Base-by-base conservation (phyloP, 2,888 invertebrate species). In the Xiphydria camelus region DNA sequence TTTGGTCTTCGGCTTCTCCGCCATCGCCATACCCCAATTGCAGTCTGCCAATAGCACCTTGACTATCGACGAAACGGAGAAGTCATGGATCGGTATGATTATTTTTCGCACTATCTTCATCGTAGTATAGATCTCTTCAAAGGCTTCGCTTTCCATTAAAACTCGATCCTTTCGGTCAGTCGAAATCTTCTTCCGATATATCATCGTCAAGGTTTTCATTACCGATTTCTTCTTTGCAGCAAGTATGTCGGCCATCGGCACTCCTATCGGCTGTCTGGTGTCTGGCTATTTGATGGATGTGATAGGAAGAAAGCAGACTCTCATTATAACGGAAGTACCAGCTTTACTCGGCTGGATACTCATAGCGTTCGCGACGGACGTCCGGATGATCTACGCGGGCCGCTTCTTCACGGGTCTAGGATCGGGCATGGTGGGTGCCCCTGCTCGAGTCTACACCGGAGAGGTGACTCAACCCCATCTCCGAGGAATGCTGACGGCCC, bases 401-500 rank as follows among this genome's bases (percentile, higher is more conserved):
- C 77, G 88, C 53, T 75, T 87, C 49, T 74, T 87, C 39, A 81
- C 85, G 12, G 88, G 89, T 0, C 77, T 87, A 15, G 85, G 85
- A 0, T 85, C 86, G 1, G 88, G 88, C 2, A 86, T 86, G 84
- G 84, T 86, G 20, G 86, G 86, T 0, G 86, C 86, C 0, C 86
- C 86, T 1, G 84, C 86, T 0, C 76, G 86, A 3, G 86, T 86
- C 0, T 86, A 86, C 73, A 85, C 86, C 0, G 83, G 84, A 18
- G 86, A 86, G 62, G 85, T 87, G 1, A 83, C 88, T 0, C 86
- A 88, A 53, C 87, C 87, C 0, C 86, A 88, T 66, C 76, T 87
- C 1, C 77, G 89, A n/a, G 89, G 89, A 1, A 85, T 86, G 81
- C 76, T 89, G 4, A 85, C 86, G 0, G 85, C 88, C 0, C 68